These are phyloP conservation scores for Calliopum simillimum DNA, from an alignment of 2,888 invertebrate species.

Conservation along the genomic window DNA sequence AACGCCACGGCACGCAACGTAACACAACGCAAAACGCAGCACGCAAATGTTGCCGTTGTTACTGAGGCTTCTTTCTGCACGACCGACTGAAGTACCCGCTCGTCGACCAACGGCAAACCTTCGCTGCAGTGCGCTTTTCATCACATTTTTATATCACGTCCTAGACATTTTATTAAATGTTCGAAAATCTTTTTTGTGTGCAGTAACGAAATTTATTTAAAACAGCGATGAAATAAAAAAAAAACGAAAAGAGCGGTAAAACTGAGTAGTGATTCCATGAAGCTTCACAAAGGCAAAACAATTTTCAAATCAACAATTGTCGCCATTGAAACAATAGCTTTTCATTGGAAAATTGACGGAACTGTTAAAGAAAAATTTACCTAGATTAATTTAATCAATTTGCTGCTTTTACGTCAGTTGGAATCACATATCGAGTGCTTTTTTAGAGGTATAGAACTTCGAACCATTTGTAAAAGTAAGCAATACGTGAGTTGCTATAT, in stretches of 20 bases:
- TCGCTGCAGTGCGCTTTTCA: neutral
- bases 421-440: no score
- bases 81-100: constrained; percentile 14
- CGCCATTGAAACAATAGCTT: no score
- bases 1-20: neutral
- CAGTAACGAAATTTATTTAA: constrained; percentile 15
- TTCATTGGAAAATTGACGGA: no score
- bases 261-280: no score
- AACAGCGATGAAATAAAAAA: neutral
- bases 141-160: constrained; percentile 35
- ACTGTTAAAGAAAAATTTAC: no score
- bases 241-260: neutral
- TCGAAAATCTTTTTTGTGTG: constrained; percentile 16
- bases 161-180: constrained; percentile 32
- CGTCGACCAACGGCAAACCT: neutral
- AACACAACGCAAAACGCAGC: constrained; percentile 3
- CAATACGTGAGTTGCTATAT: no score
- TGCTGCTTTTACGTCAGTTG: no score
- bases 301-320: no score
- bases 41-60: neutral
- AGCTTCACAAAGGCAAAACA: no score
- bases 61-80: constrained; percentile 31
- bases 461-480: no score
- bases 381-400: no score
- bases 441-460: no score